These are phyloP conservation scores for Scaptomyza hsui DNA, from an alignment of 1,140 invertebrate genomes.

Conservation along the genomic window DNA sequence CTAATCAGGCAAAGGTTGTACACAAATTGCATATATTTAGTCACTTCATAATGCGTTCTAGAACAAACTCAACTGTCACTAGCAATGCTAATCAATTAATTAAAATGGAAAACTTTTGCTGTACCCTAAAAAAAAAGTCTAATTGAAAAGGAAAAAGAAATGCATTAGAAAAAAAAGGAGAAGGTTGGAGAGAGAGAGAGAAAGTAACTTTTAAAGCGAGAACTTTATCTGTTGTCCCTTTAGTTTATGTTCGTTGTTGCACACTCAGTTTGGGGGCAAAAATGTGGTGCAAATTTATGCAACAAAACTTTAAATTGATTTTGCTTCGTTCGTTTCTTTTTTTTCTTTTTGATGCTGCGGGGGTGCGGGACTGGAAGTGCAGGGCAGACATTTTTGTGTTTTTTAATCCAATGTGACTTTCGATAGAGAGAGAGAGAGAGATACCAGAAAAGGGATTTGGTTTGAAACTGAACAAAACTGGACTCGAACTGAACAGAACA, in stretches of 20 bases:
- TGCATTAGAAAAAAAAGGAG: not conserved
- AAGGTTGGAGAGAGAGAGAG: not conserved
- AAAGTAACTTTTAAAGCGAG: conserved; percentile 27
- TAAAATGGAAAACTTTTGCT: conserved; percentile 33
- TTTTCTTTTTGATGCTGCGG: not conserved
- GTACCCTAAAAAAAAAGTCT: conserved; percentile 10
- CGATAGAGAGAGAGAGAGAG: conserved; percentile 30
- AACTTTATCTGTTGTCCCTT: conserved; percentile 41
- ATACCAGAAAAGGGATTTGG: conserved; percentile 43
- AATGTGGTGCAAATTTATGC: conserved; percentile 72
- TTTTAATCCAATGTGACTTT: conserved; percentile 57
- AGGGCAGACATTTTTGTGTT: conserved; percentile 37
- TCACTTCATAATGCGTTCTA: not conserved
- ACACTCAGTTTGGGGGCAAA: conserved; percentile 22
- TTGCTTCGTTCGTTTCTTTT: conserved; percentile 39
- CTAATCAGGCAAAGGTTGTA: conserved; percentile 23
- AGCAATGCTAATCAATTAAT: conserved; percentile 62
- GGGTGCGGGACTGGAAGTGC: not conserved
- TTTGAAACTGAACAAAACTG: conserved; percentile 1
- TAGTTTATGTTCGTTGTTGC: conserved; percentile 27
- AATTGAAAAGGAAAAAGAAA: conserved; percentile 36
- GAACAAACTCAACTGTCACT: conserved; percentile 48
- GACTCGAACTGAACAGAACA: conserved; percentile 1
- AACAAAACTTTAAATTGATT: conserved; percentile 77
- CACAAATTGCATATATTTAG: not conserved